Conservation (phyloP, 2,113 vertebrate species). For the Tachycineta bicolor region DNA sequence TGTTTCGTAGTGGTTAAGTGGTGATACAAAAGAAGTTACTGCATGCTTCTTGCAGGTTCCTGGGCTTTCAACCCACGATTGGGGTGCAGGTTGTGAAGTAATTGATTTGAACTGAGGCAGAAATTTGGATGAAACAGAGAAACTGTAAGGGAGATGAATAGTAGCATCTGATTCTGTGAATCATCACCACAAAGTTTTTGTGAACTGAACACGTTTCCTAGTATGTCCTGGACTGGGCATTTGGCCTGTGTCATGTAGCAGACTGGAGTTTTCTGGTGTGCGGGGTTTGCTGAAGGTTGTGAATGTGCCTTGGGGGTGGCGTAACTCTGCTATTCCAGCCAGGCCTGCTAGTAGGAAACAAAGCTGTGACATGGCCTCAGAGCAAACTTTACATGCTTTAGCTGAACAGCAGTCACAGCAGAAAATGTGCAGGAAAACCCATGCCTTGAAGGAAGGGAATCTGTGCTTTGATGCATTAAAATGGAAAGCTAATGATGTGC, state of each 20-base stretch:
- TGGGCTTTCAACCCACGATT: background rate
- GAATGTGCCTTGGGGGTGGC: background rate
- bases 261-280: background rate
- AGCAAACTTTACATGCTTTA: background rate
- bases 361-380: background rate
- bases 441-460: background rate
- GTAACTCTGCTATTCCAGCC: background rate
- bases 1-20: fast-evolving
- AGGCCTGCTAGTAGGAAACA: background rate
- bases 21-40: background rate
- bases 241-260: background rate
- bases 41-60: background rate
- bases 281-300: background rate
- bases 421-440: background rate
- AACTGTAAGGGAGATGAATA: background rate
- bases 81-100: background rate
- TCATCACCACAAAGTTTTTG: background rate
- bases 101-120: background rate
- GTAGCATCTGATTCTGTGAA: background rate
- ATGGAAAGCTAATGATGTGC: background rate
- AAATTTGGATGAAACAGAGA: background rate
- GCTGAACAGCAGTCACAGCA: background rate
- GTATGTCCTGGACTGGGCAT: background rate
- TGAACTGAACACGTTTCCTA: background rate
- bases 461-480: background rate